Evolutionary conservation across 2,113 vertebrate genomes (phyloP), one percentile per base, ranked within the genome.

Genomic region (Cryptotis parvus): DNA sequence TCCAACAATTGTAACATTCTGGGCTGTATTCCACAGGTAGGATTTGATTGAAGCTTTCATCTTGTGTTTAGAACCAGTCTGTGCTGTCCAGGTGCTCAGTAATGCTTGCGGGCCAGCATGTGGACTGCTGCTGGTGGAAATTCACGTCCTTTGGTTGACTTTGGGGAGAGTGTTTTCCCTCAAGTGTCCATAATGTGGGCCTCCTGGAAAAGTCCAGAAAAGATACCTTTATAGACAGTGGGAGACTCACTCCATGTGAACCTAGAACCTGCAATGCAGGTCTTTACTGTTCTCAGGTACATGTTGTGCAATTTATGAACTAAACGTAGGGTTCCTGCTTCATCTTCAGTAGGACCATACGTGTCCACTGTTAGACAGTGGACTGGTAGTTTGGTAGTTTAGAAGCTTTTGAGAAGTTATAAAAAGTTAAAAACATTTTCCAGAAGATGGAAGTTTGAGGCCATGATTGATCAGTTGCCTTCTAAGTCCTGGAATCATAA

Each of bases 371-470:
- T 80, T 35, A 73, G 65, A 61, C 26, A 80, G 7, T 16, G n/a
- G n/a, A n/a, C 6, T 10, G 35, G 58, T 43, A 33, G n/a, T 68
- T n/a, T 78, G 14, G 2, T 52, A n/a, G 49, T 83, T 75, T 41
- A 29, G 63, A 69, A 81, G 9, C 12, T 83, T 94, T 94, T 75
- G 29, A 61, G 10, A 73, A 69, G 9, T 55, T 72, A 2, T 70
- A 74, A 90, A 72, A 65, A 76, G 69, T 82, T 63, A 68, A 74
- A 91, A 69, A 88, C 52, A 27, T 75, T 87, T 94, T 87, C 74
- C 27, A 68, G 69, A 90, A 94, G 14, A 26, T 8, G 22, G 16
- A 87, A 14, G 15, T 76, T 26, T 29, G 72, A 8, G 26, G 49
- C 2, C 79, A 1, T 77, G 33, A 84, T 92, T 33, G n/a, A 78